Percentiles rank a stretch among this genome's conserved stretches.
phyloP scores from a whole-genome alignment of 2,113 vertebrate genomes.

The Hipposideros armiger region DNA sequence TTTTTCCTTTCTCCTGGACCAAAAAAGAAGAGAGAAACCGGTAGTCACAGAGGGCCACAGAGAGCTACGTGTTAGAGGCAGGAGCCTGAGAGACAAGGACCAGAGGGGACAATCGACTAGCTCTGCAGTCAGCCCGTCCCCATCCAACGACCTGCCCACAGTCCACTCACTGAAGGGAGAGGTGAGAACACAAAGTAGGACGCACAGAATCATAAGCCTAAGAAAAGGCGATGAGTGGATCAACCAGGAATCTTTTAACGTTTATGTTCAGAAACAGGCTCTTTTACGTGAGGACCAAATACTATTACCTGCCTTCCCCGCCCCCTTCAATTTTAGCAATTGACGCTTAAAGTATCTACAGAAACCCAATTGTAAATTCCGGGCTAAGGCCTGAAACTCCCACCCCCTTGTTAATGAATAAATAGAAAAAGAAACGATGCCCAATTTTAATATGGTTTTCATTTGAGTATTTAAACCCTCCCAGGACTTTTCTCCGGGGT shows the following conservation, averaged over 20 bases:
- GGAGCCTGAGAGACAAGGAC: not conserved
- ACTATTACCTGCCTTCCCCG: no score
- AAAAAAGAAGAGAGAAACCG: not conserved
- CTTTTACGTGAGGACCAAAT: not conserved
- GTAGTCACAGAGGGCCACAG: not conserved
- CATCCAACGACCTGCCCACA: rapidly evolving
- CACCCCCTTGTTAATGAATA: no score
- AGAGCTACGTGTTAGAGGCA: not conserved
- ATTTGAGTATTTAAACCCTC: not conserved
- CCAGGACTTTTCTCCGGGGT: not conserved
- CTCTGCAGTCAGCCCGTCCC: not conserved
- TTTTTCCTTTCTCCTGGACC: not conserved
- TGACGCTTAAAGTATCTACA: not conserved
- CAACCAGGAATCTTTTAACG: rapidly evolving
- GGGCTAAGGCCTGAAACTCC: not conserved
- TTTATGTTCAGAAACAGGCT: not conserved
- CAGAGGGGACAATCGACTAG: not conserved
- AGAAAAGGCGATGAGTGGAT: not conserved
- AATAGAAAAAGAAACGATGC: not conserved
- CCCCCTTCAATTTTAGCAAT: not conserved
- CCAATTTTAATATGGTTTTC: not conserved
- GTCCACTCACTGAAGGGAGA: not conserved
- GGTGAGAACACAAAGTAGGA: not conserved
- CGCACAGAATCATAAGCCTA: no score
- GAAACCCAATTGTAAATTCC: not conserved